Conservation (phyloP, 2,797 vertebrate genomes). For the Pseudomugil tenellus region DNA sequence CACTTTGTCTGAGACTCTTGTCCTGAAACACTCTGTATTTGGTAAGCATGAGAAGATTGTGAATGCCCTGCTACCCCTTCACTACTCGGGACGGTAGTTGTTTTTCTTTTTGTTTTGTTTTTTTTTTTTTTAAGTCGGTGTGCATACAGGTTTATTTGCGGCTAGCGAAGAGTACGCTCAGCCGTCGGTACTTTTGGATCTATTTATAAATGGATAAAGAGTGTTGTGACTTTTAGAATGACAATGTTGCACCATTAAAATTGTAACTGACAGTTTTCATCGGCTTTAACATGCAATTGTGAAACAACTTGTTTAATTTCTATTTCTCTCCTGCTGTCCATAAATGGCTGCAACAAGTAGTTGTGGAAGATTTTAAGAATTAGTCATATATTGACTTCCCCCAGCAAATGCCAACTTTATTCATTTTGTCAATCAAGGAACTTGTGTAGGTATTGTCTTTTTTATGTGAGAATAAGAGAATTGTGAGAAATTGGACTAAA, state of each 20-base stretch:
- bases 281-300: slow-evolving; percentile 67
- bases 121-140: slow-evolving; percentile 44
- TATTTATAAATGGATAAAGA: slow-evolving; percentile 74
- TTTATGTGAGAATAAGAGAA: slow-evolving; percentile 58
- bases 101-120: neutral
- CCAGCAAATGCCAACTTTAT: slow-evolving; percentile 65
- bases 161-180: slow-evolving; percentile 58
- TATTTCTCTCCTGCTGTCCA: slow-evolving; percentile 66
- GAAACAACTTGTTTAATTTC: slow-evolving; percentile 55
- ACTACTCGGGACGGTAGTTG: slow-evolving; percentile 60
- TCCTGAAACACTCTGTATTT: slow-evolving; percentile 50
- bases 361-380: slow-evolving; percentile 51
- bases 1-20: slow-evolving; percentile 74
- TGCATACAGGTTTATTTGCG: slow-evolving; percentile 62
- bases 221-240: slow-evolving; percentile 70
- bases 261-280: slow-evolving; percentile 62
- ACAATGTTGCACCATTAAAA: slow-evolving; percentile 64
- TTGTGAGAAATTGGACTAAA: slow-evolving; percentile 52
- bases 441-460: slow-evolving; percentile 51
- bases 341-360: slow-evolving; percentile 50
- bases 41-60: slow-evolving; percentile 68
- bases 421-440: slow-evolving; percentile 54
- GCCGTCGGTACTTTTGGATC: slow-evolving; percentile 64
- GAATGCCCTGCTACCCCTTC: slow-evolving; percentile 49
- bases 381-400: slow-evolving; percentile 28